Evolutionary conservation across 2,888 invertebrate species (phyloP).

Genomic region (Zaprionus bogoriensis): DNA sequence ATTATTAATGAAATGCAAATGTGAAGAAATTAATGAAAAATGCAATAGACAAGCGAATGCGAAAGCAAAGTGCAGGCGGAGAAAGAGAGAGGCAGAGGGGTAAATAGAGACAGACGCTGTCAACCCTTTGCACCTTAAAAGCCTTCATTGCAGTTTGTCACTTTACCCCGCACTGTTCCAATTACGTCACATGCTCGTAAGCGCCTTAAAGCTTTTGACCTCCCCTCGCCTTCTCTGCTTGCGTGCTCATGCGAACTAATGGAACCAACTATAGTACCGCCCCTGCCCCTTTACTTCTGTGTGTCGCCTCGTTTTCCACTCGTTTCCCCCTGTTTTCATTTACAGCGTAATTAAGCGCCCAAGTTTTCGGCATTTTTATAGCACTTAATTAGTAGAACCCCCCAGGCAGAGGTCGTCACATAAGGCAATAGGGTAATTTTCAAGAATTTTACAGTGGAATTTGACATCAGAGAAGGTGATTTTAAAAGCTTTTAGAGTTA

Average conservation of each 20-base stretch:
- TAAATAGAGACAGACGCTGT: background rate
- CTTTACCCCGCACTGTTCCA: background rate
- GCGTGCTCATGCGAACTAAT: background rate
- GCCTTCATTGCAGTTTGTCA: background rate
- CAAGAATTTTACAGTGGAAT: too few relatives aligned
- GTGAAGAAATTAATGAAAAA: conserved; percentile 58
- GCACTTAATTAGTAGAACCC: background rate
- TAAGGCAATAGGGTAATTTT: too few relatives aligned
- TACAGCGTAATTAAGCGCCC: background rate
- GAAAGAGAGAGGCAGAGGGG: background rate
- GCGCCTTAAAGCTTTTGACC: background rate
- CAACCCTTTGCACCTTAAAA: background rate
- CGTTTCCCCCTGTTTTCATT: background rate
- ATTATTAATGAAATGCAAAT: conserved; percentile 77
- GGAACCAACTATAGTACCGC: background rate
- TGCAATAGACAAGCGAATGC: conserved; percentile 24
- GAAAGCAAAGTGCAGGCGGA: background rate
- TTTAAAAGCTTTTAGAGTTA: too few relatives aligned
- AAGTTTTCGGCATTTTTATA: background rate
- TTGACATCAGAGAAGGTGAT: too few relatives aligned
- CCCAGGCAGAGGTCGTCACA: background rate
- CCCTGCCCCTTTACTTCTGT: background rate
- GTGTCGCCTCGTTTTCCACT: background rate
- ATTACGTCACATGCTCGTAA: background rate
- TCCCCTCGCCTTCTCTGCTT: background rate